A percentile compares a stretch with the other conserved stretches of the same genome.
Evolutionary conservation across 2,888 invertebrate genomes (phyloP).

Genomic region (Odontothrips loti): DNA sequence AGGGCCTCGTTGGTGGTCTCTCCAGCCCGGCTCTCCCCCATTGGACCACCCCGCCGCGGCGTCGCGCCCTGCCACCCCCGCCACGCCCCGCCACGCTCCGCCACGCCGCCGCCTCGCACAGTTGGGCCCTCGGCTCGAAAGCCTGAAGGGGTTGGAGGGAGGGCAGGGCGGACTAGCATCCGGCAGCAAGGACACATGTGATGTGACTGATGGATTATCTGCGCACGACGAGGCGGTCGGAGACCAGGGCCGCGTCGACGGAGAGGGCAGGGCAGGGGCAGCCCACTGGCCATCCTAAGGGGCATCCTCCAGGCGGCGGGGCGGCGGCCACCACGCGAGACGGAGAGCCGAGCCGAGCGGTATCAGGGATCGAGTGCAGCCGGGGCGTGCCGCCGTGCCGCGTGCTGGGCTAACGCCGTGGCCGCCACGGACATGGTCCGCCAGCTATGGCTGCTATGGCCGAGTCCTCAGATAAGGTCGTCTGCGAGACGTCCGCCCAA

Average conservation of each 20-base stretch:
- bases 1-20: too few species aligned
- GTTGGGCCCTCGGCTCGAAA: not conserved
- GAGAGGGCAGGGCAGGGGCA: too few species aligned
- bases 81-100: slow-evolving; percentile 46
- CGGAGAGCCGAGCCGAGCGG: not conserved
- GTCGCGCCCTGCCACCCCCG: slow-evolving; percentile 40
- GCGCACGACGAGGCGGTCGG: too few species aligned
- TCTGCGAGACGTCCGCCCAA: slow-evolving; percentile 22
- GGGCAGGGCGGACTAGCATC: not conserved
- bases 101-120: slow-evolving; percentile 40
- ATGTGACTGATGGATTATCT: slow-evolving; percentile 18
- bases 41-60: slow-evolving; percentile 1
- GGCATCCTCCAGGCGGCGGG: too few species aligned
- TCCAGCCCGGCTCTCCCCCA: too few species aligned
- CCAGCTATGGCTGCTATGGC: not conserved
- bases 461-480: not conserved
- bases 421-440: not conserved
- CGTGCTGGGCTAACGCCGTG: not conserved
- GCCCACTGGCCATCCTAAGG: too few species aligned
- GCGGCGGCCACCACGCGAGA: not conserved
- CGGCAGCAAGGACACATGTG: not conserved
- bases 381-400: not conserved
- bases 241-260: too few species aligned
- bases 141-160: not conserved
- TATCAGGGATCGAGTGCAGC: too few species aligned